Evolutionary conservation across 2,888 invertebrate genomes (phyloP), one percentile per base, ranked within the genome.

Genomic region (Drosophila barbarae): DNA sequence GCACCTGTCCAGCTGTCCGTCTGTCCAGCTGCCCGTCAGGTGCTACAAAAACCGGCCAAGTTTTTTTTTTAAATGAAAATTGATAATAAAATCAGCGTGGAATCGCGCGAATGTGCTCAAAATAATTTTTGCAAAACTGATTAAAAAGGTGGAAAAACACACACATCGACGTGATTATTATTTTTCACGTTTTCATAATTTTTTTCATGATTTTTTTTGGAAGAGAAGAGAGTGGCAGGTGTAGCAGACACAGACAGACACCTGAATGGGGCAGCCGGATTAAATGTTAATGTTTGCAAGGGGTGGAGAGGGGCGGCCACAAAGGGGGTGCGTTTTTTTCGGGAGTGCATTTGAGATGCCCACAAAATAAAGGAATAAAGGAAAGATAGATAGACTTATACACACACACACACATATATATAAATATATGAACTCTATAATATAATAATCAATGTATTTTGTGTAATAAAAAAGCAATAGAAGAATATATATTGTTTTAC

Each of bases 271-370:
- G 60, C 51, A 49, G 38, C 41, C 47, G 72, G 60, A 71, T 78
- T 75, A 71, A 73, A 81, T 73, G 58, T 71, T 69, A 71, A 75
- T 83, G 61, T 44, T 46, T 51, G 42, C 18, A 9, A 2, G 32
- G 51, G 34, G 38, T 15, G 9, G 52, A 38, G 39, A 15, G 12
- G 13, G 13, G 15, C 13, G n/a, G n/a, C 26, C 23, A 35, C 41
- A 51, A 52, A n/a, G 9, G 13, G 28, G 30, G 18, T 18, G 32
- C n/a, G 18, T 36, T 56, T 36, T 34, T 59, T 23, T 42, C 34
- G 34, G 47, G 28, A 58, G 46, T 51, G 51, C 51, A 61, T 70
- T 52, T 35, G 38, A 60, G 38, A 60, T 46, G 61, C 46, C 32
- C 38, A 46, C 38, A 46, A 26, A 53, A 41, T 49, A 49, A 61